phyloP scores from a whole-genome alignment of 2,888 invertebrate species.

The Tridacna crocea region DNA sequence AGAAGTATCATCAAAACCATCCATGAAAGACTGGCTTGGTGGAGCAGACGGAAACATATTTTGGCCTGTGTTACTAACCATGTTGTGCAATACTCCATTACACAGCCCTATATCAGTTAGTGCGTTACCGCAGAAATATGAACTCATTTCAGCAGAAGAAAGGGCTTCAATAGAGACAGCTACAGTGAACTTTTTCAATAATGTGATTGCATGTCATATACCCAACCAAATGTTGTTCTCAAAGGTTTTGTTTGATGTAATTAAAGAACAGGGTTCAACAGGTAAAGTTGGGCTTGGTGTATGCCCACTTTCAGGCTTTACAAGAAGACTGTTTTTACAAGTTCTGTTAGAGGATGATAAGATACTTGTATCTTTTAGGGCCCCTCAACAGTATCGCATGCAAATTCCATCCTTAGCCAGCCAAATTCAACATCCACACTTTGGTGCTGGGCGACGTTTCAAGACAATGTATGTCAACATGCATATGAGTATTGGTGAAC shows the following conservation, averaged over 20 bases:
- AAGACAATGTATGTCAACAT: slow-evolving; percentile 90
- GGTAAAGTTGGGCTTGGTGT: slow-evolving; percentile 66
- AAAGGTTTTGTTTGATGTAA: slow-evolving; percentile 90
- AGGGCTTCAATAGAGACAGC: slow-evolving; percentile 85
- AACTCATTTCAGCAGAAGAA: slow-evolving; percentile 79
- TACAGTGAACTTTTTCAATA: slow-evolving; percentile 92
- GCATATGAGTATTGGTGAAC: slow-evolving; percentile 90
- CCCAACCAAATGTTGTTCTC: slow-evolving; percentile 93
- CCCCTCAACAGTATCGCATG: slow-evolving; percentile 67
- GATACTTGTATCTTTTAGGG: slow-evolving; percentile 89
- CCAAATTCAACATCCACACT: slow-evolving; percentile 87
- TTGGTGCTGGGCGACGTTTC: slow-evolving; percentile 90
- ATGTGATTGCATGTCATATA: slow-evolving; percentile 93
- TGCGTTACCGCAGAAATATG: slow-evolving; percentile 54
- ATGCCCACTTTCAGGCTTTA: slow-evolving; percentile 90
- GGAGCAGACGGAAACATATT: slow-evolving; percentile 91
- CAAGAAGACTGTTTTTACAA: slow-evolving; percentile 93
- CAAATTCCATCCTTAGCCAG: slow-evolving; percentile 69
- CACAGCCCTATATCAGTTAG: slow-evolving; percentile 59
- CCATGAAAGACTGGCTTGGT: slow-evolving; percentile 95
- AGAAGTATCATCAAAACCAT: slow-evolving; percentile 90
- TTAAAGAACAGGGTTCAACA: slow-evolving; percentile 86
- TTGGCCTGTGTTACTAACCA: slow-evolving; percentile 92
- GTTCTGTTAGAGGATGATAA: slow-evolving; percentile 94
- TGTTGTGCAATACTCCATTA: slow-evolving; percentile 85